Conservation (phyloP, 2,113 vertebrate genomes). For the Fregetta grallaria region DNA sequence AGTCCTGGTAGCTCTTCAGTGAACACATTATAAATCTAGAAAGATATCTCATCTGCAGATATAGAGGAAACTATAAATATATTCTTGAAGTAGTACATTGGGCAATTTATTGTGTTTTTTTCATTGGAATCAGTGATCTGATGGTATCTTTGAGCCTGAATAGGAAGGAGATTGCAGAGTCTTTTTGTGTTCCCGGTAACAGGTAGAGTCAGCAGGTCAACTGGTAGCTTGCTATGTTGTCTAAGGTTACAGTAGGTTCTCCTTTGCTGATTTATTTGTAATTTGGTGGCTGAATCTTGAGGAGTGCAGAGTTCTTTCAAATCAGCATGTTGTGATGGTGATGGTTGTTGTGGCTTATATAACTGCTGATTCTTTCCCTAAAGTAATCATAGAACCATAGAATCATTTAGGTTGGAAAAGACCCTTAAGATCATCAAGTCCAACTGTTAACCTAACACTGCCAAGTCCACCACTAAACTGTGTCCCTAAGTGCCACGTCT, state of each 20-base stretch:
- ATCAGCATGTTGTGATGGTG: neutral
- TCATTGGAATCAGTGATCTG: neutral
- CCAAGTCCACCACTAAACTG: neutral
- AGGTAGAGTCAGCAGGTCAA: neutral
- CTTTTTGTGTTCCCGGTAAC: neutral
- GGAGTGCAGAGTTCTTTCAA: neutral
- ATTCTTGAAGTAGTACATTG: neutral
- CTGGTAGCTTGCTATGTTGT: neutral
- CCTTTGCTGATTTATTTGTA: neutral
- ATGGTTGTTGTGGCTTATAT: neutral
- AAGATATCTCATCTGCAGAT: neutral
- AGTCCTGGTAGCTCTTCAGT: neutral
- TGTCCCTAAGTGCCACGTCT: neutral
- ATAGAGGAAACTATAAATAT: neutral
- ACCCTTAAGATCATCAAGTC: too few species aligned
- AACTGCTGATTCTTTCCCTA: neutral
- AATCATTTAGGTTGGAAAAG: neutral
- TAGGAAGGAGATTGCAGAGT: neutral
- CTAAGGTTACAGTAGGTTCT: neutral
- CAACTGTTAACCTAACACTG: rapidly evolving
- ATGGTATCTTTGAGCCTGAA: neutral
- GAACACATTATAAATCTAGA: neutral
- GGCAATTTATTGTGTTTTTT: neutral
- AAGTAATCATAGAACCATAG: rapidly evolving
- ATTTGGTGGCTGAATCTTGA: neutral